Conservation (phyloP, 2,797 vertebrate species). For the Smutsia temminckii region DNA sequence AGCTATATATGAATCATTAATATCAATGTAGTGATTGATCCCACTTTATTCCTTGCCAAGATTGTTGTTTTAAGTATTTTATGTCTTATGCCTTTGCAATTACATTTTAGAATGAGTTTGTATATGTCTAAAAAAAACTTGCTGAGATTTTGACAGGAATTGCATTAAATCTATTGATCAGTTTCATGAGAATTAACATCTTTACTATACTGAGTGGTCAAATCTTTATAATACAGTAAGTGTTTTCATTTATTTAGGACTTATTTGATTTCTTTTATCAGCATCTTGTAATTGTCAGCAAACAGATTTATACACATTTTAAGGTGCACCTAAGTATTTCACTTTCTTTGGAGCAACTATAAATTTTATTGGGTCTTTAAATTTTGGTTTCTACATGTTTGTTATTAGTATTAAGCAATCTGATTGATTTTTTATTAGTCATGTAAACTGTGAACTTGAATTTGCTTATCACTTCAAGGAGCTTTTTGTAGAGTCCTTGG, state of each 20-base stretch:
- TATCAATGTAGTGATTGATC: not conserved
- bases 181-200: not conserved
- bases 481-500: not conserved
- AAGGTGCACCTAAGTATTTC: not conserved
- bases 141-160: not conserved
- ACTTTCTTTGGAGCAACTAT: not conserved
- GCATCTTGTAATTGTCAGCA: not conserved
- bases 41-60: not conserved
- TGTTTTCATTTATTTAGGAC: not conserved
- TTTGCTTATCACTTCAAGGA: not conserved
- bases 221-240: not conserved
- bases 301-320: not conserved
- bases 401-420: not conserved
- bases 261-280: not conserved
- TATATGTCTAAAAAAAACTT: not conserved
- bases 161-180: not conserved
- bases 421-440: not conserved
- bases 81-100: not conserved
- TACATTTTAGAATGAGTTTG: not conserved
- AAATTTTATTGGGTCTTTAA: not conserved
- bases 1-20: not conserved
- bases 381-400: not conserved
- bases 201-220: not conserved
- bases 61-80: not conserved
- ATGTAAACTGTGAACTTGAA: not conserved